phyloP scores from a whole-genome alignment of 2,888 invertebrate genomes.

The Anoncus sp. region DNA sequence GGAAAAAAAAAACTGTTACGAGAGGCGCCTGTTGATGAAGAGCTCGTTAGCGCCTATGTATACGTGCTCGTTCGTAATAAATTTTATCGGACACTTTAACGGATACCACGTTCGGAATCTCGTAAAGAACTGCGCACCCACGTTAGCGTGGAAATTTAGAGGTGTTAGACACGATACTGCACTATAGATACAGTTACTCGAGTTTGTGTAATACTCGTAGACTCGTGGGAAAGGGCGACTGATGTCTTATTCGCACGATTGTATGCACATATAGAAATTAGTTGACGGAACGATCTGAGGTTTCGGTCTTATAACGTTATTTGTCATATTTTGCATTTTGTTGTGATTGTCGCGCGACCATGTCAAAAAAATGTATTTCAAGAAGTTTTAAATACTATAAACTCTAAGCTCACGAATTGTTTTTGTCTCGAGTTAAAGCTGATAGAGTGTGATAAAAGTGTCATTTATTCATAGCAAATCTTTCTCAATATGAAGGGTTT shows the following conservation, averaged over 20 bases:
- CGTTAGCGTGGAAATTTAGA: slow-evolving; percentile 18
- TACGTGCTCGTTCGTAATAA: slow-evolving; percentile 42
- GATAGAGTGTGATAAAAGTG: no score
- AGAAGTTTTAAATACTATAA: no score
- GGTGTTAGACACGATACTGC: slow-evolving; percentile 4
- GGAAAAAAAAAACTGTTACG: slow-evolving; percentile 32
- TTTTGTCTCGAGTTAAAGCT: no score
- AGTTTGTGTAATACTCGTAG: background rate
- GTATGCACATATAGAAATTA: no score
- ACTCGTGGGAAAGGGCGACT: background rate
- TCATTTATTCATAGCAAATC: no score
- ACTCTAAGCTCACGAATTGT: no score
- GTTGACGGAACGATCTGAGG: no score
- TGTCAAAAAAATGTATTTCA: no score
- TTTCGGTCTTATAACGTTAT: no score
- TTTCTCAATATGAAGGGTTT: no score
- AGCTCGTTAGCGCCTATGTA: slow-evolving; percentile 53
- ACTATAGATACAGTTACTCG: background rate
- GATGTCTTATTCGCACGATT: background rate
- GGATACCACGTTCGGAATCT: slow-evolving; percentile 17
- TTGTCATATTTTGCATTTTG: no score
- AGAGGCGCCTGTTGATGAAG: slow-evolving; percentile 36
- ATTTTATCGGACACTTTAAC: slow-evolving; percentile 31
- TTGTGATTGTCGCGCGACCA: no score
- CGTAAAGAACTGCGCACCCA: slow-evolving; percentile 3